Evolutionary conservation across 2,797 vertebrate genomes (phyloP).

Genomic region (Sorex maritimensis): DNA sequence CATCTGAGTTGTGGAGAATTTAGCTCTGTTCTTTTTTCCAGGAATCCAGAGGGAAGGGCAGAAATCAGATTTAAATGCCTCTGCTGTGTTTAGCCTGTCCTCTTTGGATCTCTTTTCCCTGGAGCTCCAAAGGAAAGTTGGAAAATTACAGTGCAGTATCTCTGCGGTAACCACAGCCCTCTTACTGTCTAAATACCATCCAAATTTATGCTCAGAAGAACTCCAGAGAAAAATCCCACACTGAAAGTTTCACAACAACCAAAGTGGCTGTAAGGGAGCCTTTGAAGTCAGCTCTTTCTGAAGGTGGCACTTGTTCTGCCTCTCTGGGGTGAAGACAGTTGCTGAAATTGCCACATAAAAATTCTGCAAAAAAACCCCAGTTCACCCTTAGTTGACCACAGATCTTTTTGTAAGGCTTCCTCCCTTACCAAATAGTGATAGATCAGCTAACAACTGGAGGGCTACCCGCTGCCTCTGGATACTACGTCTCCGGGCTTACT

Average conservation of each 20-base stretch:
- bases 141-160: neutral
- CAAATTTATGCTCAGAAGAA: constrained; percentile 36
- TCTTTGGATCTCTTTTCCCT: neutral
- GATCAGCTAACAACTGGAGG: too few relatives aligned
- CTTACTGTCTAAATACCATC: constrained; percentile 25
- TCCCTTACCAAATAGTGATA: too few relatives aligned
- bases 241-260: neutral
- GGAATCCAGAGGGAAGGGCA: neutral
- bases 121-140: neutral
- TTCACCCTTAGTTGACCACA: neutral
- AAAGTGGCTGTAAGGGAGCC: neutral
- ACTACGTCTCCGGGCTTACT: constrained; percentile 85
- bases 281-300: constrained; percentile 31
- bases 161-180: neutral
- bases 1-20: neutral
- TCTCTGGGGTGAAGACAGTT: constrained; percentile 41
- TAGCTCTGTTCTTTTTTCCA: neutral
- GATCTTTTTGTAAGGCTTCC: constrained; percentile 8
- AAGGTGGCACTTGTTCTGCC: neutral
- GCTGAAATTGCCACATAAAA: neutral
- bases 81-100: neutral
- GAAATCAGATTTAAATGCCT: neutral
- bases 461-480: neutral
- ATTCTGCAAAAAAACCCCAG: neutral
- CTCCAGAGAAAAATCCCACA: neutral